These are phyloP conservation scores for Tachuris rubrigastra DNA, from an alignment of 2,113 vertebrate genomes.

Conservation along the genomic window DNA sequence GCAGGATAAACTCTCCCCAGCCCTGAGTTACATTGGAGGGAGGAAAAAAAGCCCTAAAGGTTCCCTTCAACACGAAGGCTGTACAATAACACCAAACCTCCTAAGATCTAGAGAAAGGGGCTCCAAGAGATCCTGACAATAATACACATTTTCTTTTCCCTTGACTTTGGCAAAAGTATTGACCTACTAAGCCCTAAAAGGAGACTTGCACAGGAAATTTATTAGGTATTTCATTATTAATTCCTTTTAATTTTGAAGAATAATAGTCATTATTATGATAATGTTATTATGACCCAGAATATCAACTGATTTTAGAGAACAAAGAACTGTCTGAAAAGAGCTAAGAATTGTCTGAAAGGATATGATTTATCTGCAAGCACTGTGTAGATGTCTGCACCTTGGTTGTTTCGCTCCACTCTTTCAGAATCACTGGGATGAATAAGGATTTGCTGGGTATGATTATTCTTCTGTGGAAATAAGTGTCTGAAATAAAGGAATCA, in stretches of 20 bases:
- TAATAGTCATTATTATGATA: not conserved
- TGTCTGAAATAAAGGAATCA: not conserved
- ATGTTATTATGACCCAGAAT: not conserved
- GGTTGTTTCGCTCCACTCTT: not conserved
- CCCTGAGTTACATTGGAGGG: rapidly evolving
- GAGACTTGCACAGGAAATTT: not conserved
- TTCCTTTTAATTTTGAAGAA: not conserved
- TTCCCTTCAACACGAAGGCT: not conserved
- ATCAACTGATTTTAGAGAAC: not conserved
- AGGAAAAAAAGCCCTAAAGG: not conserved
- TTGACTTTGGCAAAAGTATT: not conserved
- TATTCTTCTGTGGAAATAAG: not conserved
- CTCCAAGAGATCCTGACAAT: not conserved
- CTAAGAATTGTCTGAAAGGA: not conserved
- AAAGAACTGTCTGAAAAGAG: not conserved
- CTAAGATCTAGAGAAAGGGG: not conserved
- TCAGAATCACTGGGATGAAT: not conserved
- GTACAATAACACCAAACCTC: not conserved
- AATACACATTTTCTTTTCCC: not conserved
- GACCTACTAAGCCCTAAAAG: not conserved
- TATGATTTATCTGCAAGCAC: not conserved
- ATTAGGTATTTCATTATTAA: not conserved
- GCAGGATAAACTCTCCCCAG: not conserved
- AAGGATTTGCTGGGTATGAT: not conserved
- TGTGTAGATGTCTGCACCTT: not conserved